Percentiles rank a stretch among this genome's conserved stretches.
phyloP scores from a whole-genome alignment of 1,140 invertebrate genomes.

The Epicauta chinensis region DNA sequence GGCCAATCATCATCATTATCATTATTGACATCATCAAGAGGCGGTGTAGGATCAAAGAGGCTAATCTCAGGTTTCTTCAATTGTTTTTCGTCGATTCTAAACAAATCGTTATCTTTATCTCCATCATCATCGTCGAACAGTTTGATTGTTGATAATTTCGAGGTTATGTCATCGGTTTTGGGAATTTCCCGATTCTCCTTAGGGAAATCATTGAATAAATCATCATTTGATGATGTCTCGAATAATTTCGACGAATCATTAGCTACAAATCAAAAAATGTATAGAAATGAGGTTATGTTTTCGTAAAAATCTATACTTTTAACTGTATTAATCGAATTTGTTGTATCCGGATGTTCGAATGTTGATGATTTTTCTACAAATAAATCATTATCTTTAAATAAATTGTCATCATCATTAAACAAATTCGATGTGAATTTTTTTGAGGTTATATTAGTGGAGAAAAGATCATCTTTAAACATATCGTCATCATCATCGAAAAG shows the following conservation, averaged over 20 bases:
- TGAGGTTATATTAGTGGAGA: slow-evolving; percentile 7
- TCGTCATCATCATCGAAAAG: slow-evolving; percentile 39
- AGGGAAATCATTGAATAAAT: too few species aligned
- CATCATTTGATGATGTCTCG: too few species aligned
- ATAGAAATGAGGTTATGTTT: too few species aligned
- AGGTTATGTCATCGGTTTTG: too few species aligned
- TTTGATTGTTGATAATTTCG: too few species aligned
- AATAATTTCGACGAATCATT: too few species aligned
- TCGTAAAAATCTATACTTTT: too few species aligned
- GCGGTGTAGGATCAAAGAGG: not conserved
- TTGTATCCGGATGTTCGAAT: too few species aligned
- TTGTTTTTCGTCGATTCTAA: not conserved
- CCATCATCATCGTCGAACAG: not conserved
- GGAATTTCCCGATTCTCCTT: too few species aligned
- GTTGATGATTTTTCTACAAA: slow-evolving; percentile 2
- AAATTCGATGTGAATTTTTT: slow-evolving; percentile 21
- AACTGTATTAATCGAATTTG: too few species aligned
- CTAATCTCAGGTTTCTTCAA: not conserved
- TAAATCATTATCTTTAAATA: slow-evolving; percentile 8
- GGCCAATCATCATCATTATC: not conserved
- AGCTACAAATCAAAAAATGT: too few species aligned
- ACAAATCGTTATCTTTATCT: not conserved
- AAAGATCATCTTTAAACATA: slow-evolving; percentile 32
- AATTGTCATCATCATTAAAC: slow-evolving; percentile 9
- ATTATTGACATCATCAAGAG: not conserved